phyloP scores from a whole-genome alignment of 2,797 vertebrate genomes.

The Rhabdophis nuchalis region DNA sequence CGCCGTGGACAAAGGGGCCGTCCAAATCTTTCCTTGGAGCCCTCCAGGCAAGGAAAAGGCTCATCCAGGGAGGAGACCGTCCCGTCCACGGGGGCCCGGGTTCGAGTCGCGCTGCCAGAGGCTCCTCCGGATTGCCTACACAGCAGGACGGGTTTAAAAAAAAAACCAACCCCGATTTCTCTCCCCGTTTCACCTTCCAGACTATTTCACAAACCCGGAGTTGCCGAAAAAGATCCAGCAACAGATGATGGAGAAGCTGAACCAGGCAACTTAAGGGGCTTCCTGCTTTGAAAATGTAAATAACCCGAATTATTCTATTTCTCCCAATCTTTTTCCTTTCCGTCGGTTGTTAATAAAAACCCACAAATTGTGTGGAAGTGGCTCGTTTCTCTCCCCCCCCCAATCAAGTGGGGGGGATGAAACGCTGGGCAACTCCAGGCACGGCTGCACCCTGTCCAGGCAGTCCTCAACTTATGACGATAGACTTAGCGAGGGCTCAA shows the following conservation, averaged over 20 bases:
- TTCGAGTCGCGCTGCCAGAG: not conserved
- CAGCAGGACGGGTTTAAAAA: not conserved
- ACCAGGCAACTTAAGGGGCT: not conserved
- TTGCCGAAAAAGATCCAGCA: slow-evolving; percentile 56
- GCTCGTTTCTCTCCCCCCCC: not conserved
- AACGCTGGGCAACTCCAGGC: no score
- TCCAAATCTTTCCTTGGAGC: not conserved
- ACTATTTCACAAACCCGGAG: slow-evolving; percentile 61
- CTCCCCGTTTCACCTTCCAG: slow-evolving; percentile 38
- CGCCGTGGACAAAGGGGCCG: no score
- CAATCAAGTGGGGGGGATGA: not conserved
- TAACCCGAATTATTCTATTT: not conserved
- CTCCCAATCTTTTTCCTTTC: not conserved
- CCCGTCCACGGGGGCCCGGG: no score
- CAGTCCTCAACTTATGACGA: not conserved
- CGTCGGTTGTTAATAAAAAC: not conserved
- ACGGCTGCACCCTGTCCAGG: not conserved
- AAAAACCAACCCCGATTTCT: no score
- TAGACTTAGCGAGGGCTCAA: not conserved
- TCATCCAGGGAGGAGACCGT: not conserved
- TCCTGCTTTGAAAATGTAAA: not conserved
- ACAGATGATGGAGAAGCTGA: slow-evolving; percentile 55
- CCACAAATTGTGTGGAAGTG: not conserved
- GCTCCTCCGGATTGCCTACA: not conserved
- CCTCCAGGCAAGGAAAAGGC: not conserved